Percentiles rank a stretch among this genome's conserved stretches.
These are phyloP conservation scores for Brachypalpus laphriformis DNA, from an alignment of 2,888 invertebrate species.

Conservation along the genomic window DNA sequence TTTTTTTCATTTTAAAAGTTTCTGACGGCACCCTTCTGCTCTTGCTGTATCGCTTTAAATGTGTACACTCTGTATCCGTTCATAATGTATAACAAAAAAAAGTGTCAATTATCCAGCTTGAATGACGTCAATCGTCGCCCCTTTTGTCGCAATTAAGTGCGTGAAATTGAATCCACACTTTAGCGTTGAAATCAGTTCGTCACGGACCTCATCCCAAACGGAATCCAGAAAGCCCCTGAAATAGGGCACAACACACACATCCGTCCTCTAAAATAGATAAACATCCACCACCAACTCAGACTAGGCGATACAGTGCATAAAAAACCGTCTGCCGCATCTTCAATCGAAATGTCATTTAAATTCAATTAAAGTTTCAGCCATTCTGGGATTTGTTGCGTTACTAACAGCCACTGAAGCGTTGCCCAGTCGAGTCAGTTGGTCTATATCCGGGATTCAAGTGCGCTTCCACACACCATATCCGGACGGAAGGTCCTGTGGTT, in stretches of 20 bases:
- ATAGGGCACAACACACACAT: conserved; percentile 44
- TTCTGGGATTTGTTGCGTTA: conserved; percentile 62
- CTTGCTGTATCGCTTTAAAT: background rate
- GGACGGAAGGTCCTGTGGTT: conserved; percentile 62
- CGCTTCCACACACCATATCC: conserved; percentile 34
- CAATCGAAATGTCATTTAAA: conserved; percentile 73
- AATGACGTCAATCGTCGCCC: conserved; percentile 24
- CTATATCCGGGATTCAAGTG: conserved; percentile 3
- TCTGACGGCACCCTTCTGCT: background rate
- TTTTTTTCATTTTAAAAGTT: background rate
- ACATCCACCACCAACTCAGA: background rate
- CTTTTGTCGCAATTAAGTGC: conserved; percentile 51
- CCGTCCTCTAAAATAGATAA: conserved; percentile 15
- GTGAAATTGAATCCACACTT: conserved; percentile 66
- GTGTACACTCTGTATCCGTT: background rate
- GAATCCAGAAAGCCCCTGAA: background rate
- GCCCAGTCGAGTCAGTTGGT: conserved; percentile 34
- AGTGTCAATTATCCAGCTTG: conserved; percentile 57
- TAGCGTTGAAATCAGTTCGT: conserved; percentile 57
- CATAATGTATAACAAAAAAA: conserved; percentile 35
- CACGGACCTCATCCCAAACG: conserved; percentile 25
- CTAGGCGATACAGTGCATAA: background rate
- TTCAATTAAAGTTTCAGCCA: conserved; percentile 72
- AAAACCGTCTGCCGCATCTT: conserved; percentile 55
- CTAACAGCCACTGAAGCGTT: conserved; percentile 61